Conservation (phyloP, 2,888 invertebrate species). For the Globia sparganii region DNA sequence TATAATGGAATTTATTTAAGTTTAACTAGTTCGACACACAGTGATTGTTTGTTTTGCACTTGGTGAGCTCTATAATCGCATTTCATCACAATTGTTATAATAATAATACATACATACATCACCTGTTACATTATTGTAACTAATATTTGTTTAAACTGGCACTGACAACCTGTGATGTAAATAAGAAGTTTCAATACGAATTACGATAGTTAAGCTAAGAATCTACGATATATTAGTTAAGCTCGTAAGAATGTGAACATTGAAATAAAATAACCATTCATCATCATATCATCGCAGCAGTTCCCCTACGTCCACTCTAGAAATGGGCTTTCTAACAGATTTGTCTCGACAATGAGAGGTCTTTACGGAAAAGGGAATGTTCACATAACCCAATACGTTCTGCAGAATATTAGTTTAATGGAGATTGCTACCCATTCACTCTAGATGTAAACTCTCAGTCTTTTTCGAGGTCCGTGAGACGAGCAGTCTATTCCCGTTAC, state of each 20-base stretch:
- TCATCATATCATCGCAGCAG: not conserved
- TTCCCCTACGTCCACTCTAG: not conserved
- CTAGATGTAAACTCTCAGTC: not conserved
- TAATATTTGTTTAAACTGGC: slow-evolving; percentile 26
- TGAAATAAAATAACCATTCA: not conserved
- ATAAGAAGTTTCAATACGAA: too few relatives aligned
- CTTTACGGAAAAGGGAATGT: not conserved
- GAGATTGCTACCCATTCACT: too few relatives aligned
- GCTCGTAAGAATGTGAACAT: not conserved
- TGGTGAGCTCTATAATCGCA: slow-evolving; percentile 8
- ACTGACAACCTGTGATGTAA: slow-evolving; percentile 7
- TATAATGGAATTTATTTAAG: slow-evolving; percentile 34
- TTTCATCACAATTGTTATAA: slow-evolving; percentile 22
- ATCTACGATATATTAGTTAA: not conserved
- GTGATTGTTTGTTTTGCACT: slow-evolving; percentile 31
- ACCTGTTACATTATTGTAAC: slow-evolving; percentile 29
- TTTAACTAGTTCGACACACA: not conserved
- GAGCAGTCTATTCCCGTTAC: not conserved
- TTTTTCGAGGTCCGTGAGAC: not conserved
- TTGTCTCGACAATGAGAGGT: too few relatives aligned
- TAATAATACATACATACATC: slow-evolving; percentile 1
- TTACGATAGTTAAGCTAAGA: not conserved
- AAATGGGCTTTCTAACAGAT: not conserved
- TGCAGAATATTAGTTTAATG: not conserved
- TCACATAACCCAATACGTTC: not conserved